A percentile compares a stretch with the other conserved stretches of the same genome.
Conservation (phyloP, 2,797 vertebrate species). For the Brotula barbata region DNA sequence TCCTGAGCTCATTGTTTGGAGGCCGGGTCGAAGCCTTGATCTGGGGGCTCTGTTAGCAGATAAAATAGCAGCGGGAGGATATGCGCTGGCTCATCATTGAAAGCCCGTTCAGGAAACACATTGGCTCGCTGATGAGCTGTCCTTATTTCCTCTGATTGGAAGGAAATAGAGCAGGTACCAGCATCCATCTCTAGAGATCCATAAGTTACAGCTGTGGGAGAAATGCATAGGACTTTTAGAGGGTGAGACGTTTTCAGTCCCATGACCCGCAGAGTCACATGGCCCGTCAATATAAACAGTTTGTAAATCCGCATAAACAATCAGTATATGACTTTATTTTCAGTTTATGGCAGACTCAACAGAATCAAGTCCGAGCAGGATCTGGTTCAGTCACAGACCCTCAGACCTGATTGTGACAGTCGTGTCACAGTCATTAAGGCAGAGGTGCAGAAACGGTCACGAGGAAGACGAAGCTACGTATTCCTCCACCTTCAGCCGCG, state of each 20-base stretch:
- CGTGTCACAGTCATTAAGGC: too few relatives aligned
- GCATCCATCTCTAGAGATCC: neutral
- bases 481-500: constrained; percentile 21
- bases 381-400: too few relatives aligned
- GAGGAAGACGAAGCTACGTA: neutral
- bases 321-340: constrained; percentile 21
- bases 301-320: constrained; percentile 32
- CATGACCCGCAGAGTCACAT: constrained; percentile 13
- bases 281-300: constrained; percentile 33
- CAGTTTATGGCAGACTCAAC: constrained; percentile 21
- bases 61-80: constrained; percentile 66
- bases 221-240: neutral
- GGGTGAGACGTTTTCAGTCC: neutral
- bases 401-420: too few relatives aligned
- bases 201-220: neutral
- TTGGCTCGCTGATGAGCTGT: constrained; percentile 48
- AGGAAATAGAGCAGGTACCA: constrained; percentile 57
- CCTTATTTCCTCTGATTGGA: constrained; percentile 51
- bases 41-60: constrained; percentile 69
- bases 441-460: neutral
- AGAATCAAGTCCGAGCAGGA: constrained; percentile 1
- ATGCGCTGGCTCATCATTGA: constrained; percentile 63
- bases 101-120: constrained; percentile 68
- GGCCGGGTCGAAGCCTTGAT: constrained; percentile 68
- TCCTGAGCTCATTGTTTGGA: constrained; percentile 71